A percentile compares a stretch with the other conserved stretches of the same genome.
These are phyloP conservation scores for Chelonus insularis DNA, from an alignment of 1,140 invertebrate species.

Conservation along the genomic window DNA sequence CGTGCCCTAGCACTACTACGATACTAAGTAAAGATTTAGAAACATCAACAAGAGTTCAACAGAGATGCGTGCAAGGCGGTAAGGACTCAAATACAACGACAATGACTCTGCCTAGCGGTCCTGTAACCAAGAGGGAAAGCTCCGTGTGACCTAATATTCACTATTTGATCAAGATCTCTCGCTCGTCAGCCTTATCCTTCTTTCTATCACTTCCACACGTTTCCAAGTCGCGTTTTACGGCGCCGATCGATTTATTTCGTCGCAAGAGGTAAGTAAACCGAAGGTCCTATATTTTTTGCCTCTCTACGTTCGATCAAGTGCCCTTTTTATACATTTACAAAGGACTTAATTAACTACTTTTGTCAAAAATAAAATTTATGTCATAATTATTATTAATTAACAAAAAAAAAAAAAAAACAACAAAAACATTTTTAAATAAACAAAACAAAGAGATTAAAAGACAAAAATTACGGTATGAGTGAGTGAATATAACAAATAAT, in stretches of 20 bases:
- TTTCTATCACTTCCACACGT: slow-evolving; percentile 5
- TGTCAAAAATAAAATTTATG: not conserved
- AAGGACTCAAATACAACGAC: slow-evolving; percentile 49
- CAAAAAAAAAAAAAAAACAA: slow-evolving; percentile 3
- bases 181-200: slow-evolving; percentile 8
- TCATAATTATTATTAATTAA: not conserved
- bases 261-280: not conserved
- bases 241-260: slow-evolving; percentile 19
- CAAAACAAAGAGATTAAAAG: slow-evolving; percentile 5
- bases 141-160: slow-evolving; percentile 53
- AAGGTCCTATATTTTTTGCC: slow-evolving; percentile 29
- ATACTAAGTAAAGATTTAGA: slow-evolving; percentile 50
- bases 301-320: slow-evolving; percentile 55
- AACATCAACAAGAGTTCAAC: slow-evolving; percentile 37
- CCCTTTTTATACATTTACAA: slow-evolving; percentile 47
- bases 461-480: not conserved
- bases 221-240: not conserved
- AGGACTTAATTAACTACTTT: slow-evolving; percentile 9
- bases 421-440: not conserved
- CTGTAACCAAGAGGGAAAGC: slow-evolving; percentile 51
- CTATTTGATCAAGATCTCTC: not conserved
- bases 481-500: too few relatives aligned
- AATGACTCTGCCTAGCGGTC: slow-evolving; percentile 39
- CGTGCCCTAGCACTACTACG: slow-evolving; percentile 45
- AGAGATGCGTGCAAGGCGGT: slow-evolving; percentile 50